Percentiles rank a stretch among this genome's conserved stretches.
Evolutionary conservation across 2,113 vertebrate genomes (phyloP).

Genomic region (Esox niger): DNA sequence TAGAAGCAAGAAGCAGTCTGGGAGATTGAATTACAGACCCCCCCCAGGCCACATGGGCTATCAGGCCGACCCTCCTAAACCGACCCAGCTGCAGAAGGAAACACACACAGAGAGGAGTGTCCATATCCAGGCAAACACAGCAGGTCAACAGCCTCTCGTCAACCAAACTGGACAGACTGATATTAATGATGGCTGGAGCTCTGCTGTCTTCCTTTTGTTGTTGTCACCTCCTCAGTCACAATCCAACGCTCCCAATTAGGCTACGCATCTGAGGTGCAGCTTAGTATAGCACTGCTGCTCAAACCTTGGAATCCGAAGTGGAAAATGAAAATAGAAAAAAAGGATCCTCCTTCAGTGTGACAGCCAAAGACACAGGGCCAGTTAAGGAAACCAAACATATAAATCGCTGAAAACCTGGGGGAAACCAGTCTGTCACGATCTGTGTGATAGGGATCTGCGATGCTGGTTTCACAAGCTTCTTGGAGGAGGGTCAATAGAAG

Average conservation of each 20-base stretch:
- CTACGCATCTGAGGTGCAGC: not conserved
- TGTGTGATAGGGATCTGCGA: conserved; percentile 1
- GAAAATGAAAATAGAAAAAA: not conserved
- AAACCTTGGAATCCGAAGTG: not conserved
- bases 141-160: not conserved
- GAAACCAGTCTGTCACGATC: conserved; percentile 4
- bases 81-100: conserved; percentile 10
- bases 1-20: conserved; percentile 13
- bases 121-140: not conserved
- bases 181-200: not conserved
- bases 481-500: not conserved
- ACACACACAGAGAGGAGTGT: not conserved
- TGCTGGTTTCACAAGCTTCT: not conserved
- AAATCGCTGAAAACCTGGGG: not conserved
- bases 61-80: conserved; percentile 24
- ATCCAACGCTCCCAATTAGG: not conserved
- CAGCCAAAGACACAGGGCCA: conserved; percentile 10
- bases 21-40: too few relatives aligned
- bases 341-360: not conserved
- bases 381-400: conserved; percentile 10
- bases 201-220: not conserved
- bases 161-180: not conserved
- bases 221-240: not conserved
- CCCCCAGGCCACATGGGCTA: conserved; percentile 34
- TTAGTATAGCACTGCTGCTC: not conserved